phyloP scores from a whole-genome alignment of 2,113 vertebrate genomes.

The Addax nasomaculatus region DNA sequence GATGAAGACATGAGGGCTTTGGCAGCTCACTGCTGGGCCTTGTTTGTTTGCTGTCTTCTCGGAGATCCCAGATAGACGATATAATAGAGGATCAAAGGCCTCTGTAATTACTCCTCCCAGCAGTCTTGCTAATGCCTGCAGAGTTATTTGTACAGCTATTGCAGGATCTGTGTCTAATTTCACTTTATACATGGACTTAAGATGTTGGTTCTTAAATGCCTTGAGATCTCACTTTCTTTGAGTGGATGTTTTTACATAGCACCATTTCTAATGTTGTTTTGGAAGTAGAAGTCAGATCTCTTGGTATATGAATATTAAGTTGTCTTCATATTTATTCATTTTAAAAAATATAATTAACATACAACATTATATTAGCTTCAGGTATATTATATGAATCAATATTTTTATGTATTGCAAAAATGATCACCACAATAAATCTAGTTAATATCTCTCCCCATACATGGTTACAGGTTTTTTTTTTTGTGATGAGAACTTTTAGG shows the following conservation, averaged over 20 bases:
- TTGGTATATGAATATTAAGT: background rate
- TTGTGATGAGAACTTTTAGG: background rate
- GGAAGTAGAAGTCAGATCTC: background rate
- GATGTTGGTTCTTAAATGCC: slow-evolving; percentile 13
- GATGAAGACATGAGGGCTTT: background rate
- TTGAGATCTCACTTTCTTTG: background rate
- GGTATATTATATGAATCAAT: background rate
- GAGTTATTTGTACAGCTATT: slow-evolving; percentile 33
- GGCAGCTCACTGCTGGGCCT: background rate
- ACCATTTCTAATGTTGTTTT: slow-evolving; percentile 2
- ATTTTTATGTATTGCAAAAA: background rate
- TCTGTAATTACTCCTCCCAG: slow-evolving; percentile 43
- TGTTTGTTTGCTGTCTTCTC: slow-evolving; percentile 22
- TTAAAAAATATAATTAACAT: background rate
- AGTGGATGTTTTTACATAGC: background rate
- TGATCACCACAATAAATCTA: background rate
- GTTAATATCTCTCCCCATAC: background rate
- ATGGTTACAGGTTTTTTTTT: background rate
- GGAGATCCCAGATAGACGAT: slow-evolving; percentile 29
- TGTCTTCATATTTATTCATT: background rate
- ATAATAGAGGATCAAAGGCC: slow-evolving; percentile 59
- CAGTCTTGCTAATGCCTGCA: slow-evolving; percentile 27
- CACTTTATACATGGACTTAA: slow-evolving; percentile 9
- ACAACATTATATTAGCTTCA: background rate
- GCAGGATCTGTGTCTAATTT: slow-evolving; percentile 52